Evolutionary conservation across 2,113 vertebrate genomes (phyloP), one percentile per base, ranked within the genome.

Genomic region (Papio anubis): DNA sequence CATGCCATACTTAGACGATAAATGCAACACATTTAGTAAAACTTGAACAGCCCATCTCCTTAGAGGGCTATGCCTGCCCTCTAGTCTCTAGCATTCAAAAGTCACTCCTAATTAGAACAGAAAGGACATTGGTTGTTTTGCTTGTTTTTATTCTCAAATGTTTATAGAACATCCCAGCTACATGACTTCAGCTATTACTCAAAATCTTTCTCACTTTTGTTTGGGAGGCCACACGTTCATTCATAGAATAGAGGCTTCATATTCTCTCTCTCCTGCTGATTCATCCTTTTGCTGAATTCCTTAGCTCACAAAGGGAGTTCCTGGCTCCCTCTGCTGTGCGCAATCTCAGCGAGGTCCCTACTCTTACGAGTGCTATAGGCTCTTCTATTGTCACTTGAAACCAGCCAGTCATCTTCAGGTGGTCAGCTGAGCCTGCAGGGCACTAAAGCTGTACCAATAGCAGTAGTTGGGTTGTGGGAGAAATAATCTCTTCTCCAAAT

Each of bases 91-190:
- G 45, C 9, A 45, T 14, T 81, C 90, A 45, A 64, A 79, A 45
- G 6, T 81, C 50, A 57, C 6, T 92, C 90, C 70, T 93, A 76
- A 90, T 88, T 90, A 84, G 32, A 95, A 96, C 14, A 90, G 40
- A 88, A 95, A 79, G 5, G 59, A 70, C 32, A 57, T 64, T n/a
- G 45, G 35, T 72, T 73, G 32, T 7, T 82, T 78, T 35, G 11
- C 17, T 27, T 81, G 12, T 20, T 93, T 68, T 95, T 91, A 79
- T 93, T 95, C n/a, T 66, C 38, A 91, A 35, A 76, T 50, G 8
- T 50, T 72, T 88, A 57, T 3, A 25, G 57, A 70, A 16, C 27
- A 70, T 70, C 9, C 11, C 48, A 90, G 21, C 32, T 43, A n/a
- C 13, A 20, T 72, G 43, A 30, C 52, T 68, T 85, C 40, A 13